These are phyloP conservation scores for Lagorchestes hirsutus DNA, from an alignment of 2,797 vertebrate species.

Conservation along the genomic window DNA sequence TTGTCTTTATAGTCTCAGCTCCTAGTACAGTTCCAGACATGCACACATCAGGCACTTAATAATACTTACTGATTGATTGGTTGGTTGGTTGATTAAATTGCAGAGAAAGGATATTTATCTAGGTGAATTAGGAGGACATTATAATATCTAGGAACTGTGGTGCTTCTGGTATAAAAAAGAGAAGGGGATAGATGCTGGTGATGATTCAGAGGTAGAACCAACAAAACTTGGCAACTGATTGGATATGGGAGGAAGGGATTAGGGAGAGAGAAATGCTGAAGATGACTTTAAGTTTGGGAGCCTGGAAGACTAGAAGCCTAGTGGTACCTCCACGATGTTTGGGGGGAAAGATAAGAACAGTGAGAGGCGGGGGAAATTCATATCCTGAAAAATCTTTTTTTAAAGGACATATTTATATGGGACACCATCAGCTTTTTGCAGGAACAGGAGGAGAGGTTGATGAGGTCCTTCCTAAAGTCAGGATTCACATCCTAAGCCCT, in stretches of 20 bases:
- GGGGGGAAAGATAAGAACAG: background rate
- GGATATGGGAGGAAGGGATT: background rate
- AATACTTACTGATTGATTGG: background rate
- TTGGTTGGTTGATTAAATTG: background rate
- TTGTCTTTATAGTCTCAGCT: background rate
- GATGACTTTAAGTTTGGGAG: background rate
- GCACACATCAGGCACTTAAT: background rate
- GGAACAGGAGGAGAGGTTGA: background rate
- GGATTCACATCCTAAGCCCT: background rate
- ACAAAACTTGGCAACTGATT: background rate
- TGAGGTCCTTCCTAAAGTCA: background rate
- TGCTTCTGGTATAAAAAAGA: background rate
- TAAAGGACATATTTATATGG: background rate
- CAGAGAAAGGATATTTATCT: background rate
- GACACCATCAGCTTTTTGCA: background rate
- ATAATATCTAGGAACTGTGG: background rate
- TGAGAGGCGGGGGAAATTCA: background rate
- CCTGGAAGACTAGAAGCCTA: background rate
- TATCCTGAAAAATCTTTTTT: background rate
- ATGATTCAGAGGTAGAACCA: background rate
- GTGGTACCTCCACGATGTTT: background rate
- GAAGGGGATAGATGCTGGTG: background rate
- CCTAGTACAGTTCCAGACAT: background rate
- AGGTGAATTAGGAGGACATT: background rate
- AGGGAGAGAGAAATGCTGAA: background rate